These are phyloP conservation scores for Ramazzottius varieornatus DNA, from an alignment of 2,888 invertebrate genomes.

Conservation along the genomic window DNA sequence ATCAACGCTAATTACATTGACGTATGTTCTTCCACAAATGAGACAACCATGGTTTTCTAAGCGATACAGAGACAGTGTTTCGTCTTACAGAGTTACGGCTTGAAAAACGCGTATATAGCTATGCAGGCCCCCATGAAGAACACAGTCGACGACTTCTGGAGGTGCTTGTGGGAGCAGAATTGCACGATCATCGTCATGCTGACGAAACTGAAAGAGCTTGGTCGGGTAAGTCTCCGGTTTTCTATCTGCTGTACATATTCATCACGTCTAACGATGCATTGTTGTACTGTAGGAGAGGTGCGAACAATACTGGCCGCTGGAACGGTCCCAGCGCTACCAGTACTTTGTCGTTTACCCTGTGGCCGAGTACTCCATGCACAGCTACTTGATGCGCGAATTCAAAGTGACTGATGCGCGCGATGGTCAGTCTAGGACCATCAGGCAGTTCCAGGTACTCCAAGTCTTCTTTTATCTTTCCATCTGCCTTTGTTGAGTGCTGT, in stretches of 20 bases:
- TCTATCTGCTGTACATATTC: slow-evolving; percentile 5
- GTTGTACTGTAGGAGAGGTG: slow-evolving; percentile 58
- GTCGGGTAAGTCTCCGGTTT: slow-evolving; percentile 40
- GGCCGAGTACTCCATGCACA: slow-evolving; percentile 97
- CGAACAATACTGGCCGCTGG: slow-evolving; percentile 97
- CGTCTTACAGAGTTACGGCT: slow-evolving; percentile 23
- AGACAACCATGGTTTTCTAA: slow-evolving; percentile 7
- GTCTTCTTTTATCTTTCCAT: too few species aligned
- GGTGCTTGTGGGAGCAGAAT: slow-evolving; percentile 99
- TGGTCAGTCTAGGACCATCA: slow-evolving; percentile 73
- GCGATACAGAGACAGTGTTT: background rate
- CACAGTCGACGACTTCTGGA: slow-evolving; percentile 94
- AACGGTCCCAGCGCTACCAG: slow-evolving; percentile 81
- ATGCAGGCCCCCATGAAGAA: slow-evolving; percentile 91
- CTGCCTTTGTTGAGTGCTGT: too few species aligned
- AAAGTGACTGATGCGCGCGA: slow-evolving; percentile 42
- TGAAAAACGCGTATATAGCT: slow-evolving; percentile 79
- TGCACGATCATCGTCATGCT: slow-evolving; percentile 97
- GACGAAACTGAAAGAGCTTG: slow-evolving; percentile 90
- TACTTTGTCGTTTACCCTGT: slow-evolving; percentile 96
- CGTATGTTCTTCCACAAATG: slow-evolving; percentile 41
- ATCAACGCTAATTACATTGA: slow-evolving; percentile 96
- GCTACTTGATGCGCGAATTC: slow-evolving; percentile 92
- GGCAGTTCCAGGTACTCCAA: too few species aligned
- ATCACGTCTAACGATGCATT: too few species aligned